Conservation (phyloP, 2,797 vertebrate species). For the Lepilemur septentrionalis region DNA sequence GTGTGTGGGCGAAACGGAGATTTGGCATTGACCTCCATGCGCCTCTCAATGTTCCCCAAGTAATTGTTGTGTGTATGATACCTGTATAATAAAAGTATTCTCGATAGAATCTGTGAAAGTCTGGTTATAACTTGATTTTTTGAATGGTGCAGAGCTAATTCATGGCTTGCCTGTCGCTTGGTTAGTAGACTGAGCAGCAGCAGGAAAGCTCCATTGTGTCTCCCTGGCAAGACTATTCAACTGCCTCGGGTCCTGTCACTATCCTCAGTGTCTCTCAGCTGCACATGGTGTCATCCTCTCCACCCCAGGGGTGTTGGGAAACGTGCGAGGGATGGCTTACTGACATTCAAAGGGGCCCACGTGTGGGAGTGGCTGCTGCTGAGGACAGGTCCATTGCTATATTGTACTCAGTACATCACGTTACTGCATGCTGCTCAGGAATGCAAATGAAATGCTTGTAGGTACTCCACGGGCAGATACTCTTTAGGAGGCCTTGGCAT, state of each 20-base stretch:
- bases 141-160: neutral
- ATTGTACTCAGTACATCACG: rapidly evolving
- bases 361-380: neutral
- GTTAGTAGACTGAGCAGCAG: neutral
- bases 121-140: constrained; percentile 73
- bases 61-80: constrained; percentile 83
- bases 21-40: constrained; percentile 56
- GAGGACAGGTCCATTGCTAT: neutral
- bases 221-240: rapidly evolving
- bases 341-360: neutral
- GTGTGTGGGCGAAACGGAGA: constrained; percentile 71
- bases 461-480: neutral
- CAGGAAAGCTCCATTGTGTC: neutral
- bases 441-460: neutral
- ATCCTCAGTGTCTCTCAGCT: rapidly evolving
- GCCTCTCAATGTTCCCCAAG: constrained; percentile 82
- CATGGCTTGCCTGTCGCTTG: neutral
- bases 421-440: neutral
- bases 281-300: rapidly evolving
- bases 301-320: neutral
- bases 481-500: neutral
- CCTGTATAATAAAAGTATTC: constrained; percentile 89
- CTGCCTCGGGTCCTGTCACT: rapidly evolving
- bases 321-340: neutral
- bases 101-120: constrained; percentile 83